Conservation (phyloP, 2,888 invertebrate species). For the Petrolisthes cinctipes region DNA sequence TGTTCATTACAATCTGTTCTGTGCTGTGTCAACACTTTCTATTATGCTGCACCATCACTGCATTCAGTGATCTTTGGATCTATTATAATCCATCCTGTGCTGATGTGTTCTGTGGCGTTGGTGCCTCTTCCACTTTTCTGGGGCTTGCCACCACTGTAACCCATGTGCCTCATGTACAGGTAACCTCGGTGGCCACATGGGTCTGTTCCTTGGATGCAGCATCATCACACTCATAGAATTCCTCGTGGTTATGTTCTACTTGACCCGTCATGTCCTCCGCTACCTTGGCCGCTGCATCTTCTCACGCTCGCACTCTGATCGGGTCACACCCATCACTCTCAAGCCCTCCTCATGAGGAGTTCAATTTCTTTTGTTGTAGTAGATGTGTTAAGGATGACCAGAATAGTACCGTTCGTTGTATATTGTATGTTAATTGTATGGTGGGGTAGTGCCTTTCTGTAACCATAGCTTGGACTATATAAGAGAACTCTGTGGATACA, state of each 20-base stretch:
- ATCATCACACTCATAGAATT: slow-evolving; percentile 37
- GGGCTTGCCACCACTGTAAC: too few species aligned
- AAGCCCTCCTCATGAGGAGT: not conserved
- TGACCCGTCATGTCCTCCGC: not conserved
- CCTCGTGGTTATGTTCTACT: not conserved
- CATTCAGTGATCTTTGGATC: too few species aligned
- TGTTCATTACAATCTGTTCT: too few species aligned
- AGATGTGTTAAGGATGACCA: not conserved
- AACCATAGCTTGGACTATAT: not conserved
- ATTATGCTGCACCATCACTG: too few species aligned
- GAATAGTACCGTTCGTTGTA: too few species aligned
- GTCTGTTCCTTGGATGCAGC: slow-evolving; percentile 52
- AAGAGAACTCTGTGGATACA: too few species aligned
- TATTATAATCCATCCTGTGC: too few species aligned
- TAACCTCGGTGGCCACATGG: slow-evolving; percentile 48
- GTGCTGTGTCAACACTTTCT: too few species aligned
- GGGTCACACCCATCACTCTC: not conserved
- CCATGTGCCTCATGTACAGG: slow-evolving; percentile 12
- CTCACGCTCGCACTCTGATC: not conserved
- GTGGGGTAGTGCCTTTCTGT: not conserved
- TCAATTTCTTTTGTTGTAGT: not conserved
- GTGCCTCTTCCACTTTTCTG: too few species aligned
- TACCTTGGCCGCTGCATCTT: too few species aligned
- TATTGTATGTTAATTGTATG: not conserved
- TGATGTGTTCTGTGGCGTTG: too few species aligned